Evolutionary conservation across 2,888 invertebrate species (phyloP), one percentile per base, ranked within the genome.

Genomic region (Hylaea fasciaria): DNA sequence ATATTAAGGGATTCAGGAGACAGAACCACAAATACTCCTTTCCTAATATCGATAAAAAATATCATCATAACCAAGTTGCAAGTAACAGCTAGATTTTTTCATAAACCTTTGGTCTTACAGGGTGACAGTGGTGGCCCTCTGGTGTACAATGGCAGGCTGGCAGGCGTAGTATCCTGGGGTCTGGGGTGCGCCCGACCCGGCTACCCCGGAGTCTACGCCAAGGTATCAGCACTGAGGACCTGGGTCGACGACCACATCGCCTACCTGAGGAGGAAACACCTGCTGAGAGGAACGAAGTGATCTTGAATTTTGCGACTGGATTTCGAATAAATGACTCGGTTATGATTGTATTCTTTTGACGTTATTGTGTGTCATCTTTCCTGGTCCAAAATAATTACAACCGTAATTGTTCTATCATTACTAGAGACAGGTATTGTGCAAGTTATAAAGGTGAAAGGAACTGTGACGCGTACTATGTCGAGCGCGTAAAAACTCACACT

Each of bases 91-190:
- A n/a, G n/a, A n/a, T n/a, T n/a, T n/a, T n/a, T 49, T n/a, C 0
- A 22, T n/a, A 28, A 40, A 40, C 8, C 8, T n/a, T 57, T 54
- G 51, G 17, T 59, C 66, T 74, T 46, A 3, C 69, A 93, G 93
- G 94, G 94, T 54, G 87, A 88, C 54, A 93, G 93, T 10, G 94
- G 94, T 7, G 94, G 92, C 2, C 85, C 85, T 0, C 62, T 91
- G 0, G 83, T 89, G 0, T 68, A 82, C 51, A 81, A 92, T 0
- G 88, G 88, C 2, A 91, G 88, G 48, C 81, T 93, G 8, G 89
- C 89, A 11, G 93, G 93, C 0, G 78, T 94, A 0, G 89, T 93
- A 0, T 87, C 91, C 0, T 93, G 89, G 85, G 91, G 93, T 0
- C 71, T 89, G 0, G 92, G 92, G 0, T 93, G 93, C 41, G 93